Evolutionary conservation across 2,888 invertebrate genomes (phyloP), one percentile per base, ranked within the genome.

Genomic region (Zelleria hepariella): DNA sequence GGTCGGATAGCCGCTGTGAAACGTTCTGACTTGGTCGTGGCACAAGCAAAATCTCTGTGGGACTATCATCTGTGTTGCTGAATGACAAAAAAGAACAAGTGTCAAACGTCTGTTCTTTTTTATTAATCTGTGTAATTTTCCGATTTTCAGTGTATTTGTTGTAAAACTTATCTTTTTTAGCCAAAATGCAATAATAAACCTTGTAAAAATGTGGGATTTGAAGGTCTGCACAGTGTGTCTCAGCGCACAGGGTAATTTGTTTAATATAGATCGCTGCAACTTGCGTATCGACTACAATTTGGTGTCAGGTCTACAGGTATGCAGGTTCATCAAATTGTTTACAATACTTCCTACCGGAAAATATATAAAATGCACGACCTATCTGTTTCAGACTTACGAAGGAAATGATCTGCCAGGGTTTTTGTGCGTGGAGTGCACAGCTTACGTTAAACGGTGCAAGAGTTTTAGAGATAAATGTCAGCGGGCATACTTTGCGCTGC

Each of bases 151-250:
- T n/a, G n/a, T n/a, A n/a, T n/a, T n/a, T n/a, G n/a, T n/a, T n/a
- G n/a, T n/a, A n/a, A n/a, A n/a, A n/a, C n/a, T n/a, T n/a, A n/a
- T n/a, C n/a, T n/a, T n/a, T n/a, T n/a, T n/a, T n/a, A n/a, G n/a
- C n/a, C n/a, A n/a, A n/a, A n/a, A n/a, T n/a, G n/a, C n/a, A n/a
- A n/a, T n/a, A n/a, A n/a, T n/a, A n/a, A n/a, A n/a, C n/a, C n/a
- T n/a, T n/a, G n/a, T n/a, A n/a, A 68, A 65, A 65, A 85, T 85
- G 84, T 74, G 73, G 65, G 71, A 77, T 61, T 61, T 86, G 59
- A 79, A 80, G 67, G 83, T 78, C 20, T 88, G 87, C 68, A 67
- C 70, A 20, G 82, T 82, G 62, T 88, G 87, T 68, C 75, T 86
- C 24, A 79, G 73, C 66, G 77, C 74, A 48, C 68, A 77, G 63